A percentile compares a stretch with the other conserved stretches of the same genome.
Evolutionary conservation across 2,888 invertebrate genomes (phyloP).

Genomic region (Nasonovia ribisnigri): DNA sequence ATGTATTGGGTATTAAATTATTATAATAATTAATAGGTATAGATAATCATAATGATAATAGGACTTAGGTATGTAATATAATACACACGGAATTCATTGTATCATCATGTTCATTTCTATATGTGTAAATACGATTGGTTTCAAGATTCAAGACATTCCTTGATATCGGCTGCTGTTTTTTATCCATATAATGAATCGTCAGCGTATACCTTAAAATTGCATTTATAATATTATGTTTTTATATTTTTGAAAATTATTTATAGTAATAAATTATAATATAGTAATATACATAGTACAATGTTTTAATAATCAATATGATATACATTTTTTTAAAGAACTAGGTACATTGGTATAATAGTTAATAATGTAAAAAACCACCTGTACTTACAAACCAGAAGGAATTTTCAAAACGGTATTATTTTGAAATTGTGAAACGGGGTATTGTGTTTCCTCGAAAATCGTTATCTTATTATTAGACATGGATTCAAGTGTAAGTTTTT

Average conservation of each 20-base stretch:
- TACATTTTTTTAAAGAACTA: neutral
- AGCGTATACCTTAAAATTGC: conserved; percentile 39
- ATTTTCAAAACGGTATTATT: neutral
- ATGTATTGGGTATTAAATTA: neutral
- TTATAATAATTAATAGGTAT: no score
- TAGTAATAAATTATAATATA: neutral
- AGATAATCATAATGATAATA: neutral
- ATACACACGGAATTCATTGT: conserved; percentile 1
- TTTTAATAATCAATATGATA: no score
- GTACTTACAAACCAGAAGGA: conserved; percentile 28
- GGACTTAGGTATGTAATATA: neutral
- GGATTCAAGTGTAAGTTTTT: conserved; percentile 21
- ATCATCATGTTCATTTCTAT: neutral
- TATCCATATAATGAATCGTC: conserved; percentile 12
- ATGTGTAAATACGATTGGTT: neutral
- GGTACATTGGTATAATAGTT: neutral
- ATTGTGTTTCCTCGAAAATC: neutral
- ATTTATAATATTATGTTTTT: neutral
- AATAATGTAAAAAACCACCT: neutral
- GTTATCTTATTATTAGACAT: neutral
- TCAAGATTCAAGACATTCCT: conserved; percentile 6
- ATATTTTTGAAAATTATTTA: neutral
- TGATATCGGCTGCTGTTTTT: neutral
- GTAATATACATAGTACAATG: no score
- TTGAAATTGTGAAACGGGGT: neutral